Evolutionary conservation across 1,140 invertebrate species (phyloP), one percentile per base, ranked within the genome.

Genomic region (Drosophila kohkoa): DNA sequence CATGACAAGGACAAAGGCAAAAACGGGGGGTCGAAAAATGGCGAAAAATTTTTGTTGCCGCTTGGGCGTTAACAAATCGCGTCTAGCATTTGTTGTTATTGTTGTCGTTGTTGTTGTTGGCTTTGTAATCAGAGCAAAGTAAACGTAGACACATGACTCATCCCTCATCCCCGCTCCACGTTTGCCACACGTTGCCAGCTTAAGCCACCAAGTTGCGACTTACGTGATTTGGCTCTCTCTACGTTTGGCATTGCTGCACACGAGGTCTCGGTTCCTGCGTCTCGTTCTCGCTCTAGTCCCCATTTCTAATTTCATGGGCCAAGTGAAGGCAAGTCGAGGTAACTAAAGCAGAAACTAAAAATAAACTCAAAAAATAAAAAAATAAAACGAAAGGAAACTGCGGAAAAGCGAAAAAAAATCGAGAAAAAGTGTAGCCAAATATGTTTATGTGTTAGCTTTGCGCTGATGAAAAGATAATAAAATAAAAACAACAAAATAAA

Each of bases 71-170:
- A 79, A 79, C 73, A 83, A 77, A 80, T 74, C 81, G 65, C 74
- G 74, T 48, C 48, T 68, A 54, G 43, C 55, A 59, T 49, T 70
- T 5, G 5, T 38, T 63, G 57, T 62, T 62, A 30, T 48, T 60
- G 10, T 30, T 63, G 57, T 62, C 54, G 41, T 48, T 54, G 10
- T 30, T 70, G 38, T 62, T 85, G 81, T 74, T 77, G 81, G 70
- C 41, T 55, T 78, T 85, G 82, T 85, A 85, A 85, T 85, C 82
- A 85, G 82, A 85, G 81, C 70, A 85, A 78, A 85, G 82, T 81
- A 85, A 82, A 75, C 65, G 64, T 71, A 83, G 81, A 83, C 81
- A 82, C 73, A 82, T 82, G 80, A 77, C 72, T 72, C 41, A 45
- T 38, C 20, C 43, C 11, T 49, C 20, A 11, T 35, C 2, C 38